Evolutionary conservation across 2,113 vertebrate genomes (phyloP), one percentile per base, ranked within the genome.

Genomic region (Eira barbara): DNA sequence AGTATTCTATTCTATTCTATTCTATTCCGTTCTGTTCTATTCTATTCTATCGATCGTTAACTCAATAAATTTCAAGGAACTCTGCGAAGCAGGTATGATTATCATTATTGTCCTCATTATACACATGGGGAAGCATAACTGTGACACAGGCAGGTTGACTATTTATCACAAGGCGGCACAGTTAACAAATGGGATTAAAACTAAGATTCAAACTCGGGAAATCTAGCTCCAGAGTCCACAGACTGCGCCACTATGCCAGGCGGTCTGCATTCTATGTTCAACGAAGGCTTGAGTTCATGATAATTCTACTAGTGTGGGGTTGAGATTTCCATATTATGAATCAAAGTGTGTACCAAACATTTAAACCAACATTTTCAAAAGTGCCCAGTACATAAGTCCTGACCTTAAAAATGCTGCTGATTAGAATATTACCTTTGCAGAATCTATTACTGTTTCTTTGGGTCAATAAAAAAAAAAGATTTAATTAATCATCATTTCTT

Each of bases 281-380:
- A 0, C 4, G 25, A 21, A 34, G 45, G 25, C 21, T 61, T n/a
- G 74, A 73, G 39, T 65, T 78, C 73, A 78, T 39, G 52, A 31
- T 65, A 89, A 82, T 86, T 45, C n/a, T 34, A 2, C 11, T 71
- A 29, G 11, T 23, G 13, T 78, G 21, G 29, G 27, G n/a, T 79
- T 97, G n/a, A 89, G 42, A 81, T 89, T 71, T 86, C 27, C 18
- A 49, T 63, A 45, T 71, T 74, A 87, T 42, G 20, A 87, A 74
- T 15, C 11, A 8, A 92, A 18, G 34, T 36, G 25, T 61, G 93
- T 87, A 67, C 9, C 52, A 85, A 87, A 47, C 23, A 55, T 74
- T 92, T 89, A 63, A 94, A 39, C 34, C 20, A 95, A 39, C 5
- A 71, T 61, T 95, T 94, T 85, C 39, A 89, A 86, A 89, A 86